Base-by-base conservation (phyloP, 2,888 invertebrate species). In the Rhagonycha fulva region DNA sequence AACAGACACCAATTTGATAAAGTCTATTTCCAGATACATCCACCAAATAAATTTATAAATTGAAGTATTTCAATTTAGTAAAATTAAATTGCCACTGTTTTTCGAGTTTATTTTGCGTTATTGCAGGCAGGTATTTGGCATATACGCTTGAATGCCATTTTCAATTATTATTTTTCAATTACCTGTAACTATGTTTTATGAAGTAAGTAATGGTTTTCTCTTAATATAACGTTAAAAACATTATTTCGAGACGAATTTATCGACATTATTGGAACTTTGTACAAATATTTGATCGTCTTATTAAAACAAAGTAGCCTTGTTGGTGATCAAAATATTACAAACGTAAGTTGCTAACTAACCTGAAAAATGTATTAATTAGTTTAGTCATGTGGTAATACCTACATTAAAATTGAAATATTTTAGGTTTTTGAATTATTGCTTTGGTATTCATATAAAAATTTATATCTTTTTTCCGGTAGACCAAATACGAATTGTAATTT, bases 151-250 rank as follows among this genome's bases (percentile, higher is more conserved):
- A 72, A 47, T 70, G 61, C 4, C n/a, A 72, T 72, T 70, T 71
- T 76, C 76, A 71, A 75, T 75, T 75, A 71, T 61, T n/a, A 14
- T 23, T 70, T 71, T 62, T 28, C 62, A 72, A 26, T 71, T 24
- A 63, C 26, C 63, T 62, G 62, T 14, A 47, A 66, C 11, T 14
- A 24, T 9, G 26, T 66, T 66, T 23, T 66, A n/a, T 47, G 47
- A 47, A 47, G 12, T n/a, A 23, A 23, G 19, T 66, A 63, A 63
- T 12, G 10, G 1, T n/a, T 24, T 66, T 66, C 12, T 66, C 9
- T 26, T 23, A 62, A n/a, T n/a, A n/a, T n/a, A n/a, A 19, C 4
- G n/a, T 66, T 7, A 23, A 66, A 23, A 66, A 66, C 9, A 26
- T 9, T 63, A 24, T 63, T 24, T 66, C 14, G n/a, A n/a, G 11